Percentiles rank a stretch among this genome's conserved stretches.
Conservation (phyloP, 1,140 invertebrate genomes). For the Teleopsis dalmanni region DNA sequence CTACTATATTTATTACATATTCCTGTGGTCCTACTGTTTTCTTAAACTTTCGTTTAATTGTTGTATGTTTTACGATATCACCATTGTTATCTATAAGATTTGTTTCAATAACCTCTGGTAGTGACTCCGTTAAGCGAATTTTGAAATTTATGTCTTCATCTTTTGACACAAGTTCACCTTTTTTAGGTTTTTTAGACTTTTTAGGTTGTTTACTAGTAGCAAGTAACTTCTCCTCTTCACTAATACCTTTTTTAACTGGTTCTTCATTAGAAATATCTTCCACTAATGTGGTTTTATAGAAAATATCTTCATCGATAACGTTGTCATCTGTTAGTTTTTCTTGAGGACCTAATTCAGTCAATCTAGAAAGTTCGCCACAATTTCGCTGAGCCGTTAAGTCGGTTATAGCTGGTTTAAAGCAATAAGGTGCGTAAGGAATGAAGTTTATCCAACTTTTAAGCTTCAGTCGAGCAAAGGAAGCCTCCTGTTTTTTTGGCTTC, state of each 20-base stretch:
- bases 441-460: slow-evolving; percentile 37
- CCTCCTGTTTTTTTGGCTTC: slow-evolving; percentile 41
- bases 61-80: slow-evolving; percentile 28
- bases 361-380: slow-evolving; percentile 35
- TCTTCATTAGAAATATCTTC: background rate
- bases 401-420: slow-evolving; percentile 24
- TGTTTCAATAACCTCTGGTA: slow-evolving; percentile 9
- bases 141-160: background rate
- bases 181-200: no score
- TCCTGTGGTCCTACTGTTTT: slow-evolving; percentile 42
- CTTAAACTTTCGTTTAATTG: slow-evolving; percentile 35
- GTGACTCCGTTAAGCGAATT: no score
- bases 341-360: slow-evolving; percentile 20
- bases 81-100: slow-evolving; percentile 38
- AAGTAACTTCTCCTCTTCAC: no score
- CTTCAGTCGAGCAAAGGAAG: slow-evolving; percentile 31
- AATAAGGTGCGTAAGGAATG: slow-evolving; percentile 34
- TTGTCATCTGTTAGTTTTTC: slow-evolving; percentile 14
- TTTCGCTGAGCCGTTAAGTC: slow-evolving; percentile 24
- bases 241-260: background rate
- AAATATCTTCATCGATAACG: slow-evolving; percentile 15
- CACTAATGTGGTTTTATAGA: no score
- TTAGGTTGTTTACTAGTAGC: no score
- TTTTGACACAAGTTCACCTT: background rate
- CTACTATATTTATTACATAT: slow-evolving; percentile 45